Base-by-base conservation (phyloP, 1,140 invertebrate genomes). In the Procambarus clarkii region DNA sequence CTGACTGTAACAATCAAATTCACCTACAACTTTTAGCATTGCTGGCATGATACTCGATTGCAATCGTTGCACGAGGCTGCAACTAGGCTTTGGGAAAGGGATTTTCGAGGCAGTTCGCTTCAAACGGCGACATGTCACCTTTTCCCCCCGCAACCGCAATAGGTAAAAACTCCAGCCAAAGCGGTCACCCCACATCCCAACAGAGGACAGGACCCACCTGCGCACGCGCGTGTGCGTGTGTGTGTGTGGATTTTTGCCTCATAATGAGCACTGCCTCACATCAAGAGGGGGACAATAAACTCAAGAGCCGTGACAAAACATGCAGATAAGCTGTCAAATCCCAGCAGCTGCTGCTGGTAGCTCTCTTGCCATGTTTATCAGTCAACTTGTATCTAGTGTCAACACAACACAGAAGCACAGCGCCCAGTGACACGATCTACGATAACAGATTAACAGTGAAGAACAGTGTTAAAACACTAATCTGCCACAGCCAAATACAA, bases 251-350 rank as follows among this genome's bases (percentile, higher is more conserved):
- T 79, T 91, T 85, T 85, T 86, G 78, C 76, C 58, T 85, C 11
- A 79, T 91, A 85, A 91, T 91, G 89, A 91, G 89, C 76, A 91
- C 86, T 91, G 89, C 89, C 89, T 91, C 79, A 85, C 79, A 85
- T 64, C 81, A 44, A 46, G 45, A 1, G 34, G 34, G 34, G 82
- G 58, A 91, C 81, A 84, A 84, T 85, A 64, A 85, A 79, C 50
- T 11, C 34, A 34, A 74, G 83, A 46, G 69, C 88, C 88, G 80
- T 84, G 88, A 90, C 88, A 90, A 84, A 90, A 84, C 81, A 58
- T 18, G 54, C 83, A 91, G 89, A 91, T 91, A 91, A 85, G 76
- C 89, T 80, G 58, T 58, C 0, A 83, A 77, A 84, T 74, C 79
- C 46, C 74, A 69, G 77, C 89, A 91, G 89, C 89, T 91, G 89